Conservation (phyloP, 2,113 vertebrate genomes). For the Mellivora capensis region DNA sequence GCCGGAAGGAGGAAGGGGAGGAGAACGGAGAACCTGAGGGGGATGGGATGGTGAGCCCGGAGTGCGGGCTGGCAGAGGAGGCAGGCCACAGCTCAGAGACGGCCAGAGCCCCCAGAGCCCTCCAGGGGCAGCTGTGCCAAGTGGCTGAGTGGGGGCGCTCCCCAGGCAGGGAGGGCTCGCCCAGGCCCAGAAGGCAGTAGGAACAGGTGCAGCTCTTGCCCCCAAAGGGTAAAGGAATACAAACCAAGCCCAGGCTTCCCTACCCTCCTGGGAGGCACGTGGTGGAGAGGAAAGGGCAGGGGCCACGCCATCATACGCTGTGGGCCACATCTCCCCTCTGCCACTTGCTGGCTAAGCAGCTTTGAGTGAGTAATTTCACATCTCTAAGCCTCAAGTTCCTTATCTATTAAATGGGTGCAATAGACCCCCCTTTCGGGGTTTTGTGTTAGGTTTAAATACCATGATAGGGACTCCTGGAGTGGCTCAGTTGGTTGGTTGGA, state of each 20-base stretch:
- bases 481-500: too few relatives aligned
- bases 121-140: neutral
- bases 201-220: neutral
- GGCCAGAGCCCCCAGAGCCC: neutral
- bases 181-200: neutral
- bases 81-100: neutral
- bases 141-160: neutral
- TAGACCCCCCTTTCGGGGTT: neutral
- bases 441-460: neutral
- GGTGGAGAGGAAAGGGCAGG: neutral
- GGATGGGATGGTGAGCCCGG: neutral
- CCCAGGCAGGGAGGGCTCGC: neutral
- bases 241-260: neutral
- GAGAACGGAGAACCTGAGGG: neutral
- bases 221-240: neutral
- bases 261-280: neutral
- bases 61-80: neutral
- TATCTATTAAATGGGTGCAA: neutral
- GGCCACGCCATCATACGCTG: too few relatives aligned
- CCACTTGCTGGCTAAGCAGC: neutral
- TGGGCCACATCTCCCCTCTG: neutral
- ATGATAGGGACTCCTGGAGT: too few relatives aligned
- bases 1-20: neutral
- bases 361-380: neutral
- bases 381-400: neutral